phyloP scores from a whole-genome alignment of 2,888 invertebrate species.

The Acrocera orbiculus region DNA sequence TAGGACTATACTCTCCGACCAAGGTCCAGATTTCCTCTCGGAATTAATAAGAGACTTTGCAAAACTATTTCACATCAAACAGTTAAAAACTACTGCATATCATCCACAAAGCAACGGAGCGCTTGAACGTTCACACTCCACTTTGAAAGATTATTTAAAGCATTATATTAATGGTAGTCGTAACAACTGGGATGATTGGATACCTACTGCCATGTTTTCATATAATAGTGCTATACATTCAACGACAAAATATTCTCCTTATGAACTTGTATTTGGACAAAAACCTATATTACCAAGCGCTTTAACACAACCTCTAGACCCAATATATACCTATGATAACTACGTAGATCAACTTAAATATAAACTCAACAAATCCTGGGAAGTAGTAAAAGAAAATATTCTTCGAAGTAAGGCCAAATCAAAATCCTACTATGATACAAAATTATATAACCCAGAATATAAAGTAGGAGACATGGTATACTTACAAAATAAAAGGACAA shows the following conservation, averaged over 20 bases:
- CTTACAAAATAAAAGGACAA: slow-evolving; percentile 6
- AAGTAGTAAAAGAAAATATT: slow-evolving; percentile 8
- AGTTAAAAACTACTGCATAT: slow-evolving; percentile 18
- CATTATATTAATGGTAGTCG: slow-evolving; percentile 13
- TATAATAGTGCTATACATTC: too few relatives aligned
- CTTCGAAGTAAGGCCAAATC: slow-evolving; percentile 4
- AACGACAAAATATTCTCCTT: slow-evolving; percentile 6
- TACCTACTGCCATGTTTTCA: slow-evolving; percentile 5
- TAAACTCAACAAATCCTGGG: slow-evolving; percentile 5
- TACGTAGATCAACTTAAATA: slow-evolving; percentile 7
- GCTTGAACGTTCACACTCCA: slow-evolving; percentile 20
- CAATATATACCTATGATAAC: slow-evolving; percentile 8
- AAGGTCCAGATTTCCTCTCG: slow-evolving; percentile 13
- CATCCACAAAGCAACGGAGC: slow-evolving; percentile 11
- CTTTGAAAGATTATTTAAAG: slow-evolving; percentile 19
- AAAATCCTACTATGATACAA: slow-evolving; percentile 5
- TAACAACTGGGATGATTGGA: slow-evolving; percentile 1
- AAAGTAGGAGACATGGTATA: slow-evolving; percentile 6
- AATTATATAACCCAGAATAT: slow-evolving; percentile 3
- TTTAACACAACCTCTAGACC: slow-evolving; percentile 4
- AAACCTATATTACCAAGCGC: slow-evolving; percentile 6
- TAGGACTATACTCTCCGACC: slow-evolving; percentile 4
- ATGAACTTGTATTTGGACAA: slow-evolving; percentile 7
- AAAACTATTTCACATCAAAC: slow-evolving; percentile 18
- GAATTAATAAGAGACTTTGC: slow-evolving; percentile 16